These are phyloP conservation scores for Drosophila phalerata DNA, from an alignment of 2,888 invertebrate genomes.

Conservation along the genomic window DNA sequence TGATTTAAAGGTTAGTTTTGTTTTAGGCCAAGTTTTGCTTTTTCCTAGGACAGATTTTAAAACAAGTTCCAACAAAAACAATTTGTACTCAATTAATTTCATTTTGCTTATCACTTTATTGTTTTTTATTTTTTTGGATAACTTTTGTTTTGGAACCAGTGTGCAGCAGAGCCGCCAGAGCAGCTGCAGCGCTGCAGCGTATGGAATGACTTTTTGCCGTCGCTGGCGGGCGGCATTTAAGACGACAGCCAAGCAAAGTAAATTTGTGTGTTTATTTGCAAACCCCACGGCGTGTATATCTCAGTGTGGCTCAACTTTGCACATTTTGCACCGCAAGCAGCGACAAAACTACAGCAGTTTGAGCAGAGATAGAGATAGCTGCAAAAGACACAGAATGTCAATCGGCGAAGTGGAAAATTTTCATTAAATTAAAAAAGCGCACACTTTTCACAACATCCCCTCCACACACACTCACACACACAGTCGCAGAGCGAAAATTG, in stretches of 20 bases:
- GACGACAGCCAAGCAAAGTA: conserved; percentile 68
- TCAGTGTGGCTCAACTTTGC: conserved; percentile 63
- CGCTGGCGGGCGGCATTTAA: conserved; percentile 61
- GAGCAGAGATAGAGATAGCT: conserved; percentile 42
- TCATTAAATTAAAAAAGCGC: conserved; percentile 84
- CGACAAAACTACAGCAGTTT: conserved; percentile 47
- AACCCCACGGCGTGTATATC: conserved; percentile 66
- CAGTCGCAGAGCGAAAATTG: conserved; percentile 46
- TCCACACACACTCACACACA: conserved; percentile 18
- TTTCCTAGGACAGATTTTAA: no score
- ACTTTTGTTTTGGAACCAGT: conserved; percentile 20
- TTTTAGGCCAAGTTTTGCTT: no score
- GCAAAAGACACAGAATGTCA: conserved; percentile 80
- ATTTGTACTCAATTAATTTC: no score
- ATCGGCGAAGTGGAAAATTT: conserved; percentile 85
- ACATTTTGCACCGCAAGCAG: conserved; percentile 65
- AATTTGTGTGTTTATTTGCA: conserved; percentile 78
- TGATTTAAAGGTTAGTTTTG: no score
- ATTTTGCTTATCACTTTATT: no score
- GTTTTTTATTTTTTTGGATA: no score
- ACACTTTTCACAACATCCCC: conserved; percentile 64
- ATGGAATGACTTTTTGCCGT: conserved; percentile 69
- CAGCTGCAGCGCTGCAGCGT: conserved; percentile 45
- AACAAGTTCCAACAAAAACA: no score
- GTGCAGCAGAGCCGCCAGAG: conserved; percentile 40